Percentiles rank a stretch among this genome's conserved stretches.
Evolutionary conservation across 2,113 vertebrate species (phyloP).

Genomic region (Vidua chalybeata): DNA sequence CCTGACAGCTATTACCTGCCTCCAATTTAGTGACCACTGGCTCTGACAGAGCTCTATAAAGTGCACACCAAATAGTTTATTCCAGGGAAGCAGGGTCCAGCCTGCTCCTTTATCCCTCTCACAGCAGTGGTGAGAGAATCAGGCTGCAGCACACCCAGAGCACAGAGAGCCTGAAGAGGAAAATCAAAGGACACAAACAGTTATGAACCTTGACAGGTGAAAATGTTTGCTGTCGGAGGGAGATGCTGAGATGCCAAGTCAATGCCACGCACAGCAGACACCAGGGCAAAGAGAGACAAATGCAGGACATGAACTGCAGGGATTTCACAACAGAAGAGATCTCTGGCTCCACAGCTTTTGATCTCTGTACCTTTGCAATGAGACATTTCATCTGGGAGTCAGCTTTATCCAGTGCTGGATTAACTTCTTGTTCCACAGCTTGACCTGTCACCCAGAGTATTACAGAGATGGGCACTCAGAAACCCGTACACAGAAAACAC

Average conservation of each 20-base stretch:
- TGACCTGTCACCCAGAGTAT: background rate
- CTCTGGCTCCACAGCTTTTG: background rate
- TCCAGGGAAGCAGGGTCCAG: conserved; percentile 18
- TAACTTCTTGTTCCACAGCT: conserved; percentile 8
- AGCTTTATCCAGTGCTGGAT: conserved; percentile 15
- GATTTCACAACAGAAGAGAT: conserved; percentile 21
- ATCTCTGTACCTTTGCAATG: conserved; percentile 15
- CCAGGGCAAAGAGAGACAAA: conserved; percentile 4
- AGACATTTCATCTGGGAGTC: conserved; percentile 27
- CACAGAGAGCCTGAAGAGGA: conserved; percentile 2
- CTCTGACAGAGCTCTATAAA: conserved; percentile 38
- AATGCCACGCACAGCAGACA: conserved; percentile 7
- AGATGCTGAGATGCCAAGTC: conserved; percentile 39
- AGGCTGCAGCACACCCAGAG: background rate
- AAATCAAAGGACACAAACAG: conserved; percentile 54
- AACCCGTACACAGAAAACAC: background rate
- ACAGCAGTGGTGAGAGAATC: background rate
- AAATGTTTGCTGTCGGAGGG: conserved; percentile 58
- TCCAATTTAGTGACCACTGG: conserved; percentile 53
- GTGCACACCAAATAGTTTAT: conserved; percentile 49
- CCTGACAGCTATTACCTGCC: conserved; percentile 51
- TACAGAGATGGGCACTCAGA: conserved; percentile 10
- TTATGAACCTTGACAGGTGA: conserved; percentile 63
- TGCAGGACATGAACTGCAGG: background rate
- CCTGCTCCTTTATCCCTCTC: conserved; percentile 46